These are phyloP conservation scores for Endomychus coccineus DNA, from an alignment of 2,888 invertebrate genomes.

Conservation along the genomic window DNA sequence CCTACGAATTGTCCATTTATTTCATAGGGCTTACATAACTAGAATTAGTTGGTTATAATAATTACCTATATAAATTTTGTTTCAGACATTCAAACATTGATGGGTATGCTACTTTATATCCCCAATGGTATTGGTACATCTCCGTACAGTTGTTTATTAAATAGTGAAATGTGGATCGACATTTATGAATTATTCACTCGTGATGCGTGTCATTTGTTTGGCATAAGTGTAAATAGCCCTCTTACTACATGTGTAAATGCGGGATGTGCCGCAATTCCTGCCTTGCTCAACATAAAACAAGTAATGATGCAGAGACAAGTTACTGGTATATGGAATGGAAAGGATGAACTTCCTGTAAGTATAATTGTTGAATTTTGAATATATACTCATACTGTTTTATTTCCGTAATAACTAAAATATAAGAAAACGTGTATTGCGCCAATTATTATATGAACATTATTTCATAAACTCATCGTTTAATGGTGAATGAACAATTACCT, in stretches of 20 bases:
- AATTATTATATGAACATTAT: too few species aligned
- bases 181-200: slow-evolving; percentile 84
- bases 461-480: too few species aligned
- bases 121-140: slow-evolving; percentile 71
- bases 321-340: slow-evolving; percentile 88
- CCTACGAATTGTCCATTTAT: too few species aligned
- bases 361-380: not conserved
- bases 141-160: slow-evolving; percentile 69
- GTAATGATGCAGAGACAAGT: slow-evolving; percentile 86
- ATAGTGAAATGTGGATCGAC: slow-evolving; percentile 73
- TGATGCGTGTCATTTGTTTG: slow-evolving; percentile 86
- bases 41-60: too few species aligned
- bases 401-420: too few species aligned
- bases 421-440: too few species aligned
- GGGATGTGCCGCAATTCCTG: slow-evolving; percentile 89
- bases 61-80: too few species aligned
- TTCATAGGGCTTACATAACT: too few species aligned
- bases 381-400: too few species aligned
- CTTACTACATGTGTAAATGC: slow-evolving; percentile 88
- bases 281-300: slow-evolving; percentile 87
- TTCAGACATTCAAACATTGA: slow-evolving; percentile 72
- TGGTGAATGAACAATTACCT: too few species aligned
- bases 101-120: slow-evolving; percentile 78
- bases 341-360: slow-evolving; percentile 90
- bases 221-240: slow-evolving; percentile 83